A percentile compares a stretch with the other conserved stretches of the same genome.
Evolutionary conservation across 2,113 vertebrate species (phyloP).

Genomic region (Forbesichthys agassizii): DNA sequence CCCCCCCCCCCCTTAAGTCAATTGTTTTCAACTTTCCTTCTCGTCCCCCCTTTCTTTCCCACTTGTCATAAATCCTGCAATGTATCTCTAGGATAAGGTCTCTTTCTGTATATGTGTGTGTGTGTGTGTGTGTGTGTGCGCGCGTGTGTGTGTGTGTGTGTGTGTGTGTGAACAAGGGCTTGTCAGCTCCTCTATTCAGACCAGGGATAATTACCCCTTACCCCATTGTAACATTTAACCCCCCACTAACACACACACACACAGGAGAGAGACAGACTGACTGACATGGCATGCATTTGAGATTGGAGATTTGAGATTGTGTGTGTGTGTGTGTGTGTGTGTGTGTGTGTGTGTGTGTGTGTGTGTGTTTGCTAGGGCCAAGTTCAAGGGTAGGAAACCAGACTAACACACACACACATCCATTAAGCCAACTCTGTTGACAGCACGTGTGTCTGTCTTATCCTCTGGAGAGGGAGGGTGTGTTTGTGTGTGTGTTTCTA

Average conservation of each 20-base stretch:
- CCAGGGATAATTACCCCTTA: conserved; percentile 44
- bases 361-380: too few species aligned
- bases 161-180: conserved; percentile 16
- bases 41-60: conserved; percentile 60
- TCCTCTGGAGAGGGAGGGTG: conserved; percentile 63
- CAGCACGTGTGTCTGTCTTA: not conserved
- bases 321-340: not conserved
- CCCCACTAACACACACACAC: not conserved
- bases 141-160: conserved; percentile 29
- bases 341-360: not conserved
- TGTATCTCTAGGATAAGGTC: conserved; percentile 49
- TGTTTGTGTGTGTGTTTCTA: not conserved
- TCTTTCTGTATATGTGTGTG: conserved; percentile 1
- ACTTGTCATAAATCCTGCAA: conserved; percentile 69
- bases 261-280: too few species aligned
- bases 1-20: not conserved
- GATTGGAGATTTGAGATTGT: too few species aligned
- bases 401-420: conserved; percentile 4
- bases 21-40: conserved; percentile 21
- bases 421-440: conserved; percentile 65
- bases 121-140: conserved; percentile 26
- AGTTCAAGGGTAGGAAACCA: conserved; percentile 67
- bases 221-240: not conserved
- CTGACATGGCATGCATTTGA: too few species aligned
- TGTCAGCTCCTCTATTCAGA: conserved; percentile 50